phyloP scores from a whole-genome alignment of 2,888 invertebrate genomes.

The Megamerina dolium region DNA sequence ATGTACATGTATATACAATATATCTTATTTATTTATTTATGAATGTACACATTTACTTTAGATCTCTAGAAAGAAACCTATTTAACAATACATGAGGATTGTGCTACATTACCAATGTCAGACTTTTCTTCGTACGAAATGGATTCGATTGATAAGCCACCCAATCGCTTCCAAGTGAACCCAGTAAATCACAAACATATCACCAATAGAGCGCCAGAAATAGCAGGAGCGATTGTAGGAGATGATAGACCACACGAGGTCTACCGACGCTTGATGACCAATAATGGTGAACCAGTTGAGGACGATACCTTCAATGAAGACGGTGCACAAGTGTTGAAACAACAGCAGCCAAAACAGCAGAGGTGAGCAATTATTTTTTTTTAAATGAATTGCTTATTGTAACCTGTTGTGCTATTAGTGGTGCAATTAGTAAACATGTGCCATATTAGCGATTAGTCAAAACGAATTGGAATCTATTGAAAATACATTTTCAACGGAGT shows the following conservation, averaged over 20 bases:
- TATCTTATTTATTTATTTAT: too few species aligned
- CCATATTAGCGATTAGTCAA: too few species aligned
- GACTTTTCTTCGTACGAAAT: constrained; percentile 44
- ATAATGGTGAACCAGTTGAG: constrained; percentile 42
- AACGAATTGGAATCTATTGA: too few species aligned
- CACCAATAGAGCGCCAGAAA: constrained; percentile 21
- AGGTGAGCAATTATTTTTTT: constrained; percentile 39
- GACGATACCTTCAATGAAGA: constrained; percentile 47
- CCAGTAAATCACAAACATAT: constrained; percentile 45
- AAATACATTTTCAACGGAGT: too few species aligned
- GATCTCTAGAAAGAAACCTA: too few species aligned
- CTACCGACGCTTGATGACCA: constrained; percentile 44
- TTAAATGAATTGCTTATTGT: constrained; percentile 6
- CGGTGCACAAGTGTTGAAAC: constrained; percentile 37
- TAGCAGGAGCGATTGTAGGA: constrained; percentile 8
- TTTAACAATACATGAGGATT: too few species aligned
- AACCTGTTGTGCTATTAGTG: too few species aligned
- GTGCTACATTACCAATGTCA: constrained; percentile 35
- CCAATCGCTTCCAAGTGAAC: constrained; percentile 50
- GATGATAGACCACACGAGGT: constrained; percentile 38
- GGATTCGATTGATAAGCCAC: constrained; percentile 45
- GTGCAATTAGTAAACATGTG: too few species aligned
- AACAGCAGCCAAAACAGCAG: constrained; percentile 38
- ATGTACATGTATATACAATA: too few species aligned
- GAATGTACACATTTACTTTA: too few species aligned